Evolutionary conservation across 2,888 invertebrate genomes (phyloP), one percentile per base, ranked within the genome.

Genomic region (Eumerus sabulonum): DNA sequence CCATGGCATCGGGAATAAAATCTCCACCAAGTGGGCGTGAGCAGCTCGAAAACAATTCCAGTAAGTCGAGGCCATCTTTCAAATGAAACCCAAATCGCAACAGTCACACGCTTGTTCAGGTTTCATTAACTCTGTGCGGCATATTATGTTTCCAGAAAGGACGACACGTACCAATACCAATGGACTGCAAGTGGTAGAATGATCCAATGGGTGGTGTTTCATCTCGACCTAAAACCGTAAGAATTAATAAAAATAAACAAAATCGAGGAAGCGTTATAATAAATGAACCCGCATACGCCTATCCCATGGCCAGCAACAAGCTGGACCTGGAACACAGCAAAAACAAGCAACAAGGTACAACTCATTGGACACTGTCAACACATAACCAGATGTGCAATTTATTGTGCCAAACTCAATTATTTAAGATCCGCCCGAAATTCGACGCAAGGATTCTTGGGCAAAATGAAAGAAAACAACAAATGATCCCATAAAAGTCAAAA

Each of bases 391-490:
- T 88, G 88, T 87, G 87, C 88, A 88, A 88, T 88, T 88, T 88
- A 88, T 88, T 88, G 88, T 88, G 88, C 88, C 88, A 88, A 88
- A 88, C 88, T 88, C 88, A 88, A 88, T 88, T 88, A 88, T 87
- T 82, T 82, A 79, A 79, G 82, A 82, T 82, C 74, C 82, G 77
- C 82, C 82, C 82, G 77, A 82, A 82, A 77, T 27, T 40, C 51
- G 67, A 56, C 27, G 27, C 27, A 27, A 27, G 3, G 7, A 7
- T 4, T 7, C 27, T 27, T 2, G 60, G 57, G 66, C 45, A 59
- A 48, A 51, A 63, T 36, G 47, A 27, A 27, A 27, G 7, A 27
- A 27, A 27, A 27, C 27, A 27, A 27, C 27, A 27, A 27, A 27
- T 38, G 38, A 56, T 63, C 38, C 56, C 62, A 47, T 27, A 27